Percentiles rank a stretch among this genome's conserved stretches.
Evolutionary conservation across 1,140 invertebrate species (phyloP).

Genomic region (Macrotrachela quadricornifera): DNA sequence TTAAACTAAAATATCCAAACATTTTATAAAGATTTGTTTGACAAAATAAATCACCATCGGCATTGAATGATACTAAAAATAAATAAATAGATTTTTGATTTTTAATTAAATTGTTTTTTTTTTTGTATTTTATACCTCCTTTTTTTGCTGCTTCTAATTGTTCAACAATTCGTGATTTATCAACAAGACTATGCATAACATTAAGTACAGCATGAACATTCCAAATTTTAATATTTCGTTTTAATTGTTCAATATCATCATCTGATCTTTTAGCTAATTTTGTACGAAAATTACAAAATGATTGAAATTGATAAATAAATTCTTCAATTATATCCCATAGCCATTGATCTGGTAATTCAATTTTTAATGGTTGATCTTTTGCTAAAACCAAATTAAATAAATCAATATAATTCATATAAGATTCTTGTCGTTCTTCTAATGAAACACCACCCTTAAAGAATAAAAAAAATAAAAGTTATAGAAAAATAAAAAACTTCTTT

Average conservation of each 20-base stretch:
- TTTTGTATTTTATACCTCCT: too few relatives aligned
- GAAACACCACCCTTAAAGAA: slow-evolving; percentile 57
- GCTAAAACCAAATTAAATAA: slow-evolving; percentile 84
- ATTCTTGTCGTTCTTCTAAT: slow-evolving; percentile 71
- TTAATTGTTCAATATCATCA: slow-evolving; percentile 2
- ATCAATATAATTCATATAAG: slow-evolving; percentile 93
- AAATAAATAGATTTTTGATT: too few relatives aligned
- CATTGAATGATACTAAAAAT: too few relatives aligned
- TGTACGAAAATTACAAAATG: slow-evolving; percentile 69
- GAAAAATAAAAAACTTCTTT: background rate
- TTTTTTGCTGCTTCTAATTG: slow-evolving; percentile 60
- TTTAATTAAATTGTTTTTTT: too few relatives aligned
- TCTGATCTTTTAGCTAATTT: slow-evolving; percentile 59
- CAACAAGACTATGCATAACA: slow-evolving; percentile 85
- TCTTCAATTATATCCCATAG: slow-evolving; percentile 98
- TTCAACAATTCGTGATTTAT: slow-evolving; percentile 92
- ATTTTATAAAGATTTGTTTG: slow-evolving; percentile 90
- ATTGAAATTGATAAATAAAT: slow-evolving; percentile 62
- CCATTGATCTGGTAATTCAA: slow-evolving; percentile 94
- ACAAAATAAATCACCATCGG: slow-evolving; percentile 64
- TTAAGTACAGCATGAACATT: slow-evolving; percentile 93
- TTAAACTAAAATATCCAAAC: slow-evolving; percentile 91
- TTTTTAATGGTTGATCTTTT: slow-evolving; percentile 59
- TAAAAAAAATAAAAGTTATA: background rate
- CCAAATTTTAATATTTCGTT: slow-evolving; percentile 44